A percentile compares a stretch with the other conserved stretches of the same genome.
Conservation (phyloP, 2,113 vertebrate species). For the Hippocampus mohnikei region DNA sequence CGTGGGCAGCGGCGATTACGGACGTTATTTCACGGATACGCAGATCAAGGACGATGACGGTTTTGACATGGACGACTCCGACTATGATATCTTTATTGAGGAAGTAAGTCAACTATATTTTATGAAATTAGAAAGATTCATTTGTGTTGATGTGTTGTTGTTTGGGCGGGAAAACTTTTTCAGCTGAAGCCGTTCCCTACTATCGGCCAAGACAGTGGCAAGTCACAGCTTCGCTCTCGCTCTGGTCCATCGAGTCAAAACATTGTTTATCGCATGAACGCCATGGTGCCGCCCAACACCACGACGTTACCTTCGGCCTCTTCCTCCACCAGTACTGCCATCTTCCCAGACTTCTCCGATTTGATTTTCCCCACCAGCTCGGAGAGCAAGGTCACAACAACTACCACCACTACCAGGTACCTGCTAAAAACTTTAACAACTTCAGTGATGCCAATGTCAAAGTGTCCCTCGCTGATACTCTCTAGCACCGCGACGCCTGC, state of each 20-base stretch:
- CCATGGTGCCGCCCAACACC: slow-evolving; percentile 43
- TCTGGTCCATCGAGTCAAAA: slow-evolving; percentile 55
- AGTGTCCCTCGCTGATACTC: not conserved
- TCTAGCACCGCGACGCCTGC: slow-evolving; percentile 13
- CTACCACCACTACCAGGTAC: slow-evolving; percentile 41
- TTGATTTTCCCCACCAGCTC: slow-evolving; percentile 38
- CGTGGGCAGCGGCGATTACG: slow-evolving; percentile 78
- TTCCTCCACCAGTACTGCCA: slow-evolving; percentile 3
- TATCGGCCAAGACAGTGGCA: slow-evolving; percentile 68
- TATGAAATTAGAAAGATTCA: not conserved
- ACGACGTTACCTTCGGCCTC: slow-evolving; percentile 16
- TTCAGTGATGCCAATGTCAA: not conserved
- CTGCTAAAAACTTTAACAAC: not conserved
- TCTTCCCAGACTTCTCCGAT: slow-evolving; percentile 39
- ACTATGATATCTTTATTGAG: slow-evolving; percentile 87
- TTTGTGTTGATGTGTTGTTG: not conserved
- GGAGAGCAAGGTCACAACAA: slow-evolving; percentile 26
- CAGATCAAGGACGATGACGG: slow-evolving; percentile 74
- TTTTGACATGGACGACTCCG: slow-evolving; percentile 82
- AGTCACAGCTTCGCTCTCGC: slow-evolving; percentile 76
- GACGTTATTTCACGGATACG: slow-evolving; percentile 71
- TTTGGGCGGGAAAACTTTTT: not conserved
- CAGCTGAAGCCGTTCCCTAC: slow-evolving; percentile 82
- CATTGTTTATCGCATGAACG: slow-evolving; percentile 67
- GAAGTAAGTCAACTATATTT: slow-evolving; percentile 64